phyloP scores from a whole-genome alignment of 2,888 invertebrate genomes.

The Microdon myrmicae region DNA sequence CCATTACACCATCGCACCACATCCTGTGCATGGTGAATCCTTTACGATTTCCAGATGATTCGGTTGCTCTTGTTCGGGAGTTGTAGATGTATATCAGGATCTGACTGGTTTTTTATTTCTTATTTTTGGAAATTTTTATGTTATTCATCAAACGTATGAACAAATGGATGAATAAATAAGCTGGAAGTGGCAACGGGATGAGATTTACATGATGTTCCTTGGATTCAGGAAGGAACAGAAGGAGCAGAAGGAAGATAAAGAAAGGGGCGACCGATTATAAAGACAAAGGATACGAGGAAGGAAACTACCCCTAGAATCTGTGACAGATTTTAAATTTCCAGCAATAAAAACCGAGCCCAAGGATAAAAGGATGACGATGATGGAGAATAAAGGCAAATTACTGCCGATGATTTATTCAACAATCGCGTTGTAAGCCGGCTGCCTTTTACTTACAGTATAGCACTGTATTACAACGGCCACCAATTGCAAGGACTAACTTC shows the following conservation, averaged over 20 bases:
- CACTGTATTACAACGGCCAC: constrained; percentile 12
- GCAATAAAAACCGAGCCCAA: constrained; percentile 37
- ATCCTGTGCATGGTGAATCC: constrained; percentile 8
- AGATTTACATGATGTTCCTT: constrained; percentile 20
- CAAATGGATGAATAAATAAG: constrained; percentile 48
- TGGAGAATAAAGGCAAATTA: constrained; percentile 47
- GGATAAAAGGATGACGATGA: constrained; percentile 46
- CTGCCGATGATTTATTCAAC: constrained; percentile 51
- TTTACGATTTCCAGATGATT: constrained; percentile 15
- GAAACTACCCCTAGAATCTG: constrained; percentile 29
- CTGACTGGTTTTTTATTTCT: constrained; percentile 1
- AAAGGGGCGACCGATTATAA: neutral
- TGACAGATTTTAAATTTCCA: constrained; percentile 50
- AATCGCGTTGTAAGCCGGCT: constrained; percentile 49
- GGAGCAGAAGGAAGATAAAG: neutral
- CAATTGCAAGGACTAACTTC: constrained; percentile 25
- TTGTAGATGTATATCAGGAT: too few relatives aligned
- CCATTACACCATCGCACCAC: neutral
- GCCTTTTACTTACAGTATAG: constrained; percentile 24
- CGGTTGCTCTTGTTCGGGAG: too few relatives aligned
- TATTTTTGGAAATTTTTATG: constrained; percentile 1
- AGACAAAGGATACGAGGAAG: constrained; percentile 21
- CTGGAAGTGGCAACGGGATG: constrained; percentile 20
- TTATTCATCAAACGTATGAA: constrained; percentile 22
- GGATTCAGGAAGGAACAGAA: neutral